phyloP scores from a whole-genome alignment of 2,797 vertebrate species.

The Scyliorhinus canicula region DNA sequence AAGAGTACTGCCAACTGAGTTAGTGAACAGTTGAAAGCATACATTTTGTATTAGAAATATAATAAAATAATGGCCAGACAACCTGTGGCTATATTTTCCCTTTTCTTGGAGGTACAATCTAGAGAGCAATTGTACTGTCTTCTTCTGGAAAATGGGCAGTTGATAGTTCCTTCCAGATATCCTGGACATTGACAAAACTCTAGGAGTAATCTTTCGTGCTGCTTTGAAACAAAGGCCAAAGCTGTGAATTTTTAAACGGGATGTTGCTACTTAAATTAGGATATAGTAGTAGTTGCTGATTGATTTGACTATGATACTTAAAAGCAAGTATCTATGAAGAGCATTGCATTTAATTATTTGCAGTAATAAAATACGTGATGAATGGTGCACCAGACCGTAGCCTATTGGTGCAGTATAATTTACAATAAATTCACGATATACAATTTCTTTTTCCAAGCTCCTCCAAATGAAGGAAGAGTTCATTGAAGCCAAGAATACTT shows the following conservation, averaged over 20 bases:
- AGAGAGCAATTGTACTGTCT: neutral
- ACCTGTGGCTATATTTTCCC: neutral
- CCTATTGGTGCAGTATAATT: neutral
- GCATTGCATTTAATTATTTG: conserved; percentile 8
- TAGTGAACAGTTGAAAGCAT: neutral
- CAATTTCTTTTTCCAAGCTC: conserved; percentile 1
- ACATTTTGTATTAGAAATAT: neutral
- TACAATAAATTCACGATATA: neutral
- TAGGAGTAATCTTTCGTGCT: neutral
- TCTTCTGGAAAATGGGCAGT: neutral
- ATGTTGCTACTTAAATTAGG: conserved; percentile 12
- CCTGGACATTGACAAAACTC: neutral
- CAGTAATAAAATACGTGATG: neutral
- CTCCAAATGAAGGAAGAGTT: neutral
- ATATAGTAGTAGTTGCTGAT: conserved; percentile 17
- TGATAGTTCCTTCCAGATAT: neutral
- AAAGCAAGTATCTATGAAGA: neutral
- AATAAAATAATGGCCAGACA: neutral
- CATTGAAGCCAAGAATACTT: conserved; percentile 3
- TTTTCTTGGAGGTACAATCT: neutral
- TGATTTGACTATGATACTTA: conserved; percentile 1
- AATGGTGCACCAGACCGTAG: neutral
- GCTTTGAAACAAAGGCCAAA: neutral
- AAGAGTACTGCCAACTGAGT: neutral
- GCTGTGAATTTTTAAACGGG: conserved; percentile 11